Base-by-base conservation (phyloP, 2,113 vertebrate species). In the Amphiprion percula region DNA sequence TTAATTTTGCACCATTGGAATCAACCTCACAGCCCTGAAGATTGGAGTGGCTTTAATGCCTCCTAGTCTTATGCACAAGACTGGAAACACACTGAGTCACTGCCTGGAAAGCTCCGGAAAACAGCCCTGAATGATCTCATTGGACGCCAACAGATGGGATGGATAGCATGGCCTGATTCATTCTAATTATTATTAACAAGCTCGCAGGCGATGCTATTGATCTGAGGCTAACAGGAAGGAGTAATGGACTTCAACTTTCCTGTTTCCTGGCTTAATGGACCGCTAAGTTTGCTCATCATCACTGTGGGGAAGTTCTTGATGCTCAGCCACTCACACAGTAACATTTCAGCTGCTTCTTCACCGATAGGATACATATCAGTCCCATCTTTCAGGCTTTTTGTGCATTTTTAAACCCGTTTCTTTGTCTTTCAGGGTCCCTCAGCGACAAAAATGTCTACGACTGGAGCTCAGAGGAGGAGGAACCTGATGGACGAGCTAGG, bases 401-500 rank as follows among this genome's bases (percentile, higher is more conserved):
- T 30, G 9, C 33, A 9, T 37, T 37, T 37, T 9, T 37, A 37
- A 44, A 44, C 11, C 12, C 10, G 9, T 15, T 15, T 44, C 12
- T 15, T 12, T 15, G 11, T 44, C 17, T 62, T 77, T 15, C 87
- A 95, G 95, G 95, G 68, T 93, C 94, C 33, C 97, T 99, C 92
- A 93, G 95, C 39, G 98, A 99, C 62, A 96, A 95, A 80, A 92
- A 96, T 30, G 90, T 90, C 14, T 97, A 96, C 1, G 97, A 98
- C 76, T 99, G 98, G 98, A 98, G 97, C 92, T 98, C 97, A 0
- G 98, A 99, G 93, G 98, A 99, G 67, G 98, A 99, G 73, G 98
- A 99, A 21, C 91, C 96, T 0, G 97, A 97, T 47, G 96, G 95
- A 75, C 95, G 96, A 61, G 97, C 98, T 10, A 94, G 96, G 10